These are phyloP conservation scores for Scaptomyza graminum DNA, from an alignment of 1,140 invertebrate genomes.

Conservation along the genomic window DNA sequence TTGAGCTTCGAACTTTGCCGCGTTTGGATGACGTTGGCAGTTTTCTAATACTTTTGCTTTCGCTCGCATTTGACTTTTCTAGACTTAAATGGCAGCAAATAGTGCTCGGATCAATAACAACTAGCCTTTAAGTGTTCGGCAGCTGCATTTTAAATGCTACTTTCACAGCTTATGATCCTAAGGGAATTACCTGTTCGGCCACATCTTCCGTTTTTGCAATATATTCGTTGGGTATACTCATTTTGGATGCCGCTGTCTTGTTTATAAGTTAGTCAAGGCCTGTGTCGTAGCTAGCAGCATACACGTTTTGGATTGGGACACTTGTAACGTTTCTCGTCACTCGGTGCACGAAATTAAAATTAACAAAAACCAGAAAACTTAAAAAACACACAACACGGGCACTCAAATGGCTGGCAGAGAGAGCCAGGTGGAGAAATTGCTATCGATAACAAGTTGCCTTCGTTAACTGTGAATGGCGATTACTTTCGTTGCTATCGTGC, in stretches of 20 bases:
- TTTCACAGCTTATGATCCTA: constrained; percentile 23
- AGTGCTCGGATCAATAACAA: constrained; percentile 1
- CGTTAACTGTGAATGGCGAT: constrained; percentile 36
- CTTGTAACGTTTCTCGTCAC: constrained; percentile 32
- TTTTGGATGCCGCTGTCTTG: constrained; percentile 78
- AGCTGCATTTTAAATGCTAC: constrained; percentile 9
- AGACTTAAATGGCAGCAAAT: constrained; percentile 8
- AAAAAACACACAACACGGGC: constrained; percentile 75
- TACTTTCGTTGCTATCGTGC: constrained; percentile 12
- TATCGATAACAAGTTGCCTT: constrained; percentile 32
- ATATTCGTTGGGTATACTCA: constrained; percentile 94
- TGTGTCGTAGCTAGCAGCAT: constrained; percentile 19
- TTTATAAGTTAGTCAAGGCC: constrained; percentile 10
- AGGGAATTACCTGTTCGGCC: constrained; percentile 92
- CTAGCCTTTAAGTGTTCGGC: background rate
- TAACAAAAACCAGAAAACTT: constrained; percentile 77
- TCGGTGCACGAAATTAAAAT: constrained; percentile 56
- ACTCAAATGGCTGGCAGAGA: constrained; percentile 49
- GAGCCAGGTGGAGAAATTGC: constrained; percentile 24
- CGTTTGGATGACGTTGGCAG: constrained; percentile 83
- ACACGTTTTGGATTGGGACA: constrained; percentile 22
- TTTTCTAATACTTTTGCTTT: constrained; percentile 43
- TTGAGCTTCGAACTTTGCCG: constrained; percentile 69
- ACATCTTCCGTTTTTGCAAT: constrained; percentile 96
- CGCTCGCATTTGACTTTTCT: background rate